A percentile compares a stretch with the other conserved stretches of the same genome.
Evolutionary conservation across 2,113 vertebrate species (phyloP).

Genomic region (Elaphurus davidianus): DNA sequence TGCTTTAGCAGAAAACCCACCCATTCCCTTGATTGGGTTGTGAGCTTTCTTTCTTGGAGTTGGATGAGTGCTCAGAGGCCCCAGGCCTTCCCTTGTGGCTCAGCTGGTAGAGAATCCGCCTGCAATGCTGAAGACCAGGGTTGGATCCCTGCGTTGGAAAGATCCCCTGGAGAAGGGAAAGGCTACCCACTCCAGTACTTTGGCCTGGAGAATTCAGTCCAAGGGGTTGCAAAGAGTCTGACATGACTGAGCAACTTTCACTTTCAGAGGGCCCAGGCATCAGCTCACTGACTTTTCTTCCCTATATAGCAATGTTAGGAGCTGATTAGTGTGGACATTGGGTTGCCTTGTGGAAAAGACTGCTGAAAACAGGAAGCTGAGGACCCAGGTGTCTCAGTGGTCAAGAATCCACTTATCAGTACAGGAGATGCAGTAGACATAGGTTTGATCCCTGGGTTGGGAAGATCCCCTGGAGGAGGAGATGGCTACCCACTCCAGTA

Average conservation of each 20-base stretch:
- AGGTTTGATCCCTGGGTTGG: neutral
- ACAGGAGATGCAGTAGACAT: neutral
- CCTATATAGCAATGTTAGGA: neutral
- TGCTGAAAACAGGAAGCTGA: neutral
- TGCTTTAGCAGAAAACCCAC: neutral
- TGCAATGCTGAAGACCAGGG: neutral
- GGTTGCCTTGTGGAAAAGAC: neutral
- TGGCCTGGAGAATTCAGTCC: neutral
- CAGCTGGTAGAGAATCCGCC: neutral
- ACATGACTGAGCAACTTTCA: neutral
- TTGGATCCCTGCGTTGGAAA: fast-evolving
- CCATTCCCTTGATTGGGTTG: neutral
- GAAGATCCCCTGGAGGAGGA: neutral
- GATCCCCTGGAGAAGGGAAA: neutral
- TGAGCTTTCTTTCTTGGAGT: neutral
- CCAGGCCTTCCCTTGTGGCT: neutral
- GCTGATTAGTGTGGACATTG: neutral
- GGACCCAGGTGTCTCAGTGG: neutral
- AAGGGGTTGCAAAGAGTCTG: neutral
- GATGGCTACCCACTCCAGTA: neutral
- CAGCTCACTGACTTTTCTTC: neutral
- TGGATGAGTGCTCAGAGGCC: neutral
- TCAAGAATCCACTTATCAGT: neutral
- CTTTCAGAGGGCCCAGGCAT: neutral
- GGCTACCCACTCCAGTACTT: neutral